phyloP scores from a whole-genome alignment of 2,888 invertebrate genomes.

The Acanthosepion esculentum region DNA sequence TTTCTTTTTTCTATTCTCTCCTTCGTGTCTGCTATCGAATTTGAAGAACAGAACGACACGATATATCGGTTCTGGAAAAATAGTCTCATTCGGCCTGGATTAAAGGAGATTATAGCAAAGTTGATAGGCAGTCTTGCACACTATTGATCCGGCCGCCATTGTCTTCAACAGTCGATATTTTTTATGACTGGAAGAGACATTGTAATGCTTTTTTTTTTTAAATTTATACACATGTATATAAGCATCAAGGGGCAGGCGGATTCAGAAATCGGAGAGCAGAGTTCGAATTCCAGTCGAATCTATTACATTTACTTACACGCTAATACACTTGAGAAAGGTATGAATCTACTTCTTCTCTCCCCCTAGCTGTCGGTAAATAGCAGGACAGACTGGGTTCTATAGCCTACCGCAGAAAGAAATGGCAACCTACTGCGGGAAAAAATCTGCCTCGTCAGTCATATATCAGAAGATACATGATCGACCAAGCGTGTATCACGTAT shows the following conservation, averaged over 20 bases:
- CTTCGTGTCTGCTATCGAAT: not conserved
- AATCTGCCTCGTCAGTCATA: too few relatives aligned
- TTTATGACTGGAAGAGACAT: not conserved
- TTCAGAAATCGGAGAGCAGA: too few relatives aligned
- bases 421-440: too few relatives aligned
- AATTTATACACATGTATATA: not conserved
- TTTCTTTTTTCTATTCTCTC: not conserved
- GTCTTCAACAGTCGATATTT: not conserved
- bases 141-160: not conserved
- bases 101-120: not conserved
- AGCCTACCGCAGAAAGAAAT: too few relatives aligned
- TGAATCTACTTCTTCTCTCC: too few relatives aligned
- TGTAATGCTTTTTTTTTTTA: not conserved
- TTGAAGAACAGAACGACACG: not conserved
- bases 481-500: too few relatives aligned
- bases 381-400: too few relatives aligned
- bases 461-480: too few relatives aligned
- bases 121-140: not conserved
- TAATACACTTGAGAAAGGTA: too few relatives aligned
- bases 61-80: not conserved
- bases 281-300: too few relatives aligned
- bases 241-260: not conserved
- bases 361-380: too few relatives aligned
- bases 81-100: not conserved
- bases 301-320: too few relatives aligned